These are phyloP conservation scores for Pogonomyrmex barbatus DNA, from an alignment of 1,140 invertebrate genomes.

Conservation along the genomic window DNA sequence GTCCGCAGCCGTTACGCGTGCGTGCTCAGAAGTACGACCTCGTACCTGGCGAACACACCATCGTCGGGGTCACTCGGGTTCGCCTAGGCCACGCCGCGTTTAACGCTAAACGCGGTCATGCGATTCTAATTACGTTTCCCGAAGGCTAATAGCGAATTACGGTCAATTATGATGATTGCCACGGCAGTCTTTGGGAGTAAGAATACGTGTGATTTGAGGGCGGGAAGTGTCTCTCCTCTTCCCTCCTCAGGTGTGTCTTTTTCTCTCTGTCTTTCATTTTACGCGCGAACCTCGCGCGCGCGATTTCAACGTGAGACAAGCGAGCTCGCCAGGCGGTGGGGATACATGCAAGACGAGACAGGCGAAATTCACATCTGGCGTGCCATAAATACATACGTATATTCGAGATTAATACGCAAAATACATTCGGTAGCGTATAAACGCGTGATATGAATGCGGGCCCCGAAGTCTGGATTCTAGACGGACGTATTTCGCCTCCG, in stretches of 20 bases:
- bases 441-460: conserved; percentile 11
- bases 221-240: background rate
- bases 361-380: background rate
- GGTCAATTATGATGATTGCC: background rate
- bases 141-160: conserved; percentile 15
- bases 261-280: no score
- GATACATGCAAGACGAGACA: background rate
- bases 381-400: background rate
- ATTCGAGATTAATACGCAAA: background rate
- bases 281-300: background rate
- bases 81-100: conserved; percentile 32
- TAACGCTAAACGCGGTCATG: conserved; percentile 8
- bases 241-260: background rate
- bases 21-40: conserved; percentile 34
- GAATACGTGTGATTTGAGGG: background rate
- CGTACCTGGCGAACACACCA: conserved; percentile 8
- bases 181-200: background rate
- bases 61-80: conserved; percentile 19
- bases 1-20: conserved; percentile 45
- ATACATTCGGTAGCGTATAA: background rate
- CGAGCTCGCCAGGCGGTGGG: background rate
- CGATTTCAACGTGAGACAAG: background rate
- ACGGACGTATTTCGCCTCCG: background rate
- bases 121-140: conserved; percentile 36
- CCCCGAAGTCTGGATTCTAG: background rate